phyloP scores from a whole-genome alignment of 2,888 invertebrate species.

The Temnothorax ravouxi region DNA sequence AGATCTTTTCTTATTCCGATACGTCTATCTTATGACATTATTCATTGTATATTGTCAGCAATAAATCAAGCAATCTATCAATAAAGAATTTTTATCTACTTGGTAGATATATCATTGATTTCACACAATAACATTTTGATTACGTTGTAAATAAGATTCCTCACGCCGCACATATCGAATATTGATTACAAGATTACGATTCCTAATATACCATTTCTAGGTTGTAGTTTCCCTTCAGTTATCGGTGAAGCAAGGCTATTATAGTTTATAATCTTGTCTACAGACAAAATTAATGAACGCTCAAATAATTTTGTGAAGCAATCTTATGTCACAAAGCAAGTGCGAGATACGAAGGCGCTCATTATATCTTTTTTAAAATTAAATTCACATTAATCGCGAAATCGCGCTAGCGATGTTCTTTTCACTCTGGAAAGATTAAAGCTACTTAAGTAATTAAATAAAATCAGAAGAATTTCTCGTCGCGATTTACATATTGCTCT shows the following conservation, averaged over 20 bases:
- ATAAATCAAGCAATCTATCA: background rate
- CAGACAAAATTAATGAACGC: background rate
- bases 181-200: background rate
- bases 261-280: background rate
- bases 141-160: background rate
- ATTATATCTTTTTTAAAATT: background rate
- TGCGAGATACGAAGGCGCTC: no score
- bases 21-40: background rate
- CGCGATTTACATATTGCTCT: background rate
- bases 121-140: background rate
- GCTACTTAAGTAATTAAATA: background rate
- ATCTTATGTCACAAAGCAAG: background rate
- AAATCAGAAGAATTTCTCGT: background rate
- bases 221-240: background rate
- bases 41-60: background rate
- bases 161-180: background rate
- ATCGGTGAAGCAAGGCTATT: background rate
- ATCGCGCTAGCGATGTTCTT: background rate
- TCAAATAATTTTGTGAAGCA: constrained; percentile 1
- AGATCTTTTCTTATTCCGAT: background rate
- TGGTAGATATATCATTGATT: background rate
- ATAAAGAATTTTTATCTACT: constrained; percentile 2
- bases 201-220: background rate
- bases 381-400: background rate
- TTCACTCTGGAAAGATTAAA: background rate